These are phyloP conservation scores for Drosophila funebris DNA, from an alignment of 1,140 invertebrate genomes.

Conservation along the genomic window DNA sequence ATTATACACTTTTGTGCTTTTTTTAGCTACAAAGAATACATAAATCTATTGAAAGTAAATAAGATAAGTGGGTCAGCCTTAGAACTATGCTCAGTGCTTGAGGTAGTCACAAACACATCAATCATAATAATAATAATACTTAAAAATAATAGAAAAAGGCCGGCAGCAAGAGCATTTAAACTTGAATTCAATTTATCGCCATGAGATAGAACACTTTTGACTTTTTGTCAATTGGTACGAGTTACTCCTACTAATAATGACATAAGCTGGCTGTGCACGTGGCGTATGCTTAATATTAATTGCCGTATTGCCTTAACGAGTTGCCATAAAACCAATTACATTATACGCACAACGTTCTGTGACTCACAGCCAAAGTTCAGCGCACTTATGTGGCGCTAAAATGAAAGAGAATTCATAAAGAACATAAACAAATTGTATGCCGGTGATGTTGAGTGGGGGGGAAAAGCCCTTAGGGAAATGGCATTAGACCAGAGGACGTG, in stretches of 20 bases:
- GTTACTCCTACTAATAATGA: neutral
- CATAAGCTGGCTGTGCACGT: slow-evolving; percentile 48
- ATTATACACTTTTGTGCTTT: slow-evolving; percentile 21
- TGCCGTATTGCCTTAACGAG: slow-evolving; percentile 43
- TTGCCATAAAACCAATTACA: slow-evolving; percentile 52
- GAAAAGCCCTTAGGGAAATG: neutral
- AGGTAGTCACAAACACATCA: slow-evolving; percentile 56
- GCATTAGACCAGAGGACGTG: neutral
- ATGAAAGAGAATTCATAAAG: slow-evolving; percentile 6
- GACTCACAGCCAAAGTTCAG: slow-evolving; percentile 55
- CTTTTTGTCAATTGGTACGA: slow-evolving; percentile 6
- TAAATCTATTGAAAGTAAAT: slow-evolving; percentile 76
- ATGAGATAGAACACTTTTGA: slow-evolving; percentile 5
- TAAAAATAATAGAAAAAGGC: neutral
- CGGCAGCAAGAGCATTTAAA: neutral
- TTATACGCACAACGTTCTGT: slow-evolving; percentile 23
- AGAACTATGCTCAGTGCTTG: slow-evolving; percentile 30
- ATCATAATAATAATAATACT: slow-evolving; percentile 40
- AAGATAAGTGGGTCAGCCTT: slow-evolving; percentile 64
- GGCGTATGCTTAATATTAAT: slow-evolving; percentile 48
- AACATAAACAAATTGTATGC: slow-evolving; percentile 27
- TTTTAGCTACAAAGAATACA: slow-evolving; percentile 50
- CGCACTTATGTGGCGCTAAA: slow-evolving; percentile 32
- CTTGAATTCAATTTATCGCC: slow-evolving; percentile 34
- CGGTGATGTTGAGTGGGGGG: neutral